These are phyloP conservation scores for Aelia acuminata DNA, from an alignment of 2,888 invertebrate genomes.

Conservation along the genomic window DNA sequence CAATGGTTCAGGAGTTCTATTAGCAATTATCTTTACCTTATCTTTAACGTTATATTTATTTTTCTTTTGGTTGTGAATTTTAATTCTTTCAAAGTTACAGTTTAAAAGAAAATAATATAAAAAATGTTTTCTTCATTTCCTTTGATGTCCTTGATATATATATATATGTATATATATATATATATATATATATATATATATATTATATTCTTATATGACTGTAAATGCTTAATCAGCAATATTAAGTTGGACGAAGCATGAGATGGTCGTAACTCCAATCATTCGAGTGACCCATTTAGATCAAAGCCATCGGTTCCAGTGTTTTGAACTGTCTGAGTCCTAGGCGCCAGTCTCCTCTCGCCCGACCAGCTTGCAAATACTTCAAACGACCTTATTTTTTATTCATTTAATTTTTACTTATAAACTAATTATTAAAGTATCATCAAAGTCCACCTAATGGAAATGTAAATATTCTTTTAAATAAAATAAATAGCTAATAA, in stretches of 20 bases:
- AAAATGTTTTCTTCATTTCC: too few relatives aligned
- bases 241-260: background rate
- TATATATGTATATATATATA: too few relatives aligned
- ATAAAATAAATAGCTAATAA: slow-evolving; percentile 1
- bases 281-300: slow-evolving; percentile 5
- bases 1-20: too few relatives aligned
- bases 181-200: background rate
- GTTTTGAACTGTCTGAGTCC: slow-evolving; percentile 2
- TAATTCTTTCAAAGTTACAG: too few relatives aligned
- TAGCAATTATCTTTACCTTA: too few relatives aligned
- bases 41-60: too few relatives aligned
- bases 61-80: too few relatives aligned
- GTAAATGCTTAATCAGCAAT: background rate
- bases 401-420: too few relatives aligned
- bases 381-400: background rate
- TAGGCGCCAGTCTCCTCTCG: background rate
- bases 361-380: background rate
- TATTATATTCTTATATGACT: background rate
- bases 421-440: background rate
- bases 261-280: background rate
- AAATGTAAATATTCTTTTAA: too few relatives aligned
- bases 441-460: too few relatives aligned
- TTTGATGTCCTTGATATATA: too few relatives aligned
- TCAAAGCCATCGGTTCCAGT: slow-evolving; percentile 9
- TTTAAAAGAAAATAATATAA: too few relatives aligned